Evolutionary conservation across 2,113 vertebrate genomes (phyloP), one percentile per base, ranked within the genome.

Genomic region (Paratilapia polleni): DNA sequence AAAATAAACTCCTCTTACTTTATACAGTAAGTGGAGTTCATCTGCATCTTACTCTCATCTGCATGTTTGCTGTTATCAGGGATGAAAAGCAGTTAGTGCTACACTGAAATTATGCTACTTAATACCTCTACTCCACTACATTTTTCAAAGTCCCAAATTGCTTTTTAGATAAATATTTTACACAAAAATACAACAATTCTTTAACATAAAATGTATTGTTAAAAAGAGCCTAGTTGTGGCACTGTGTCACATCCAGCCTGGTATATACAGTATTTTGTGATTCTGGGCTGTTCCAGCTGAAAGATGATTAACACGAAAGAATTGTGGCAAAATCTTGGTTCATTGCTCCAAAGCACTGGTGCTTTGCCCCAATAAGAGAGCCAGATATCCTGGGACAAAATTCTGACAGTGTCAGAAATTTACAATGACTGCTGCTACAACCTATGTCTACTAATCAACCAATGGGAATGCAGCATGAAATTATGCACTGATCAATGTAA

Each of bases 401-500:
- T 31, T 8, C 36, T 36, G 36, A 36, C 36, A 36, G 36, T 36
- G 36, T 36, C 4, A 36, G 36, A 36, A 36, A 36, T 36, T 1
- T 36, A 7, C 36, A 6, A 36, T 36, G 36, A 36, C 2, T 36
- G 36, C 3, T 34, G 34, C 34, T 34, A 34, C 34, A 6, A 4
- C 34, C 34, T 34, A 34, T n/a, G n/a, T n/a, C n/a, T n/a, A n/a
- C n/a, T n/a, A n/a, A n/a, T n/a, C n/a, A n/a, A n/a, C n/a, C n/a
- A 34, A 34, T 6, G 6, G 6, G 4, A 2, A 70, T 28, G 43
- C 66, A 52, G 43, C 43, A 73, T 52, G 47, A 73, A 73, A 73
- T 13, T 24, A 73, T 0, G 4, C 24, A 0, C 24, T 52, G 66
- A 70, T 70, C 49, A 20, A 52, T 52, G 43, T 24, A 0, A 49